Base-by-base conservation (phyloP, 2,113 vertebrate genomes). In the Oncorhynchus keta region DNA sequence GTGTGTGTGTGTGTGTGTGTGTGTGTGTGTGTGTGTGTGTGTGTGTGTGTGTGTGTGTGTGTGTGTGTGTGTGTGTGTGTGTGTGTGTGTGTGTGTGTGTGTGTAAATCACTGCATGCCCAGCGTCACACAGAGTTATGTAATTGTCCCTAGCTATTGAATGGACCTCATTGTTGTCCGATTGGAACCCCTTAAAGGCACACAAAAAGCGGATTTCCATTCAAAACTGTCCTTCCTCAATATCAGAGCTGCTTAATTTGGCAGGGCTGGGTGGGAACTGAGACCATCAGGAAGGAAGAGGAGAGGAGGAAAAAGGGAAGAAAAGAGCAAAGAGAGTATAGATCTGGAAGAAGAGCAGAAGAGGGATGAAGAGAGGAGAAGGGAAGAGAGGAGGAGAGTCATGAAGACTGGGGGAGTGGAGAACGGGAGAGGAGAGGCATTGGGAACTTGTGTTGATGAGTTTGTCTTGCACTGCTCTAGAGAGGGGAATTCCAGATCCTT, bases 61-160 rank as follows among this genome's bases (percentile, higher is more conserved):
- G 78, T 77, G 70, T 77, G 77, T 83, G 78, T 77, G 26, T 45
- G n/a, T 24, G 74, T 59, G 14, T 69, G 49, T 22, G 70, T 22
- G 30, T 16, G 28, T 39, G 62, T 66, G 70, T 86, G 72, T 84
- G 28, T 28, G 68, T 77, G 81, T 84, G 84, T 83, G 77, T 83
- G 78, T 78, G 70, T 77, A 77, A 84, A 88, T 75, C 76, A 35
- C 76, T 76, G 79, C 85, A 80, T 76, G 64, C 84, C 73, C 66
- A 65, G 78, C 68, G 28, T 76, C 80, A 76, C 61, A 79, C 30
- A 69, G 70, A 77, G 75, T 90, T 87, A 80, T 87, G 80, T 85
- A 83, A 87, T 84, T 77, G 80, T 86, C 75, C 26, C 70, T 80
- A 76, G 80, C 75, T 74, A 24, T 57, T 89, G 80, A 90, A 89